Percentiles rank a stretch among this genome's conserved stretches.
Conservation (phyloP, 2,888 invertebrate genomes). For the Chloromyia formosa region DNA sequence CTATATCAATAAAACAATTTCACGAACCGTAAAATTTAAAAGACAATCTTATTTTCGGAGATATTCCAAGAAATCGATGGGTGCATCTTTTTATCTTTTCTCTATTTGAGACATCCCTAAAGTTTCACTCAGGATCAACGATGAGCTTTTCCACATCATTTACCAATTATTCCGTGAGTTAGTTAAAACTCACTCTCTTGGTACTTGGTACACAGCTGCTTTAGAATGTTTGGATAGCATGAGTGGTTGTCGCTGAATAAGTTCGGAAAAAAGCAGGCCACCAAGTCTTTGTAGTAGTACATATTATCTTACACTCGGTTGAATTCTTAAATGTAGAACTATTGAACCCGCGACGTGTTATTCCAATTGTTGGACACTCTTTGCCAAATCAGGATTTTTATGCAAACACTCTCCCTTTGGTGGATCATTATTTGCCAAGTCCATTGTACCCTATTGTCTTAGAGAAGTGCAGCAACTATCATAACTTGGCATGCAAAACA, state of each 20-base stretch:
- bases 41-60: slow-evolving; percentile 26
- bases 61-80: not conserved
- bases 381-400: too few relatives aligned
- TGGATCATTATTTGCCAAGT: not conserved
- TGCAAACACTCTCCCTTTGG: not conserved
- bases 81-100: slow-evolving; percentile 1
- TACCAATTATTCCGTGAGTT: slow-evolving; percentile 18
- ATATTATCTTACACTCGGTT: not conserved
- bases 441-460: not conserved
- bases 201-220: not conserved
- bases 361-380: too few relatives aligned
- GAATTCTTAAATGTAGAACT: too few relatives aligned
- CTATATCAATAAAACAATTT: slow-evolving; percentile 41
- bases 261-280: not conserved
- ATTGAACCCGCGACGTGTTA: too few relatives aligned
- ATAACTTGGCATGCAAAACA: slow-evolving; percentile 7
- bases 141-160: slow-evolving; percentile 41
- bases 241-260: not conserved
- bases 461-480: not conserved
- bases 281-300: not conserved
- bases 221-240: not conserved
- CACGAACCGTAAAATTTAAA: slow-evolving; percentile 42
- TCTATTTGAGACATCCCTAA: not conserved
- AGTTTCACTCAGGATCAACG: not conserved
- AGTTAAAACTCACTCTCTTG: slow-evolving; percentile 12